Evolutionary conservation across 1,140 invertebrate genomes (phyloP).

Genomic region (Sycobia sp.): DNA sequence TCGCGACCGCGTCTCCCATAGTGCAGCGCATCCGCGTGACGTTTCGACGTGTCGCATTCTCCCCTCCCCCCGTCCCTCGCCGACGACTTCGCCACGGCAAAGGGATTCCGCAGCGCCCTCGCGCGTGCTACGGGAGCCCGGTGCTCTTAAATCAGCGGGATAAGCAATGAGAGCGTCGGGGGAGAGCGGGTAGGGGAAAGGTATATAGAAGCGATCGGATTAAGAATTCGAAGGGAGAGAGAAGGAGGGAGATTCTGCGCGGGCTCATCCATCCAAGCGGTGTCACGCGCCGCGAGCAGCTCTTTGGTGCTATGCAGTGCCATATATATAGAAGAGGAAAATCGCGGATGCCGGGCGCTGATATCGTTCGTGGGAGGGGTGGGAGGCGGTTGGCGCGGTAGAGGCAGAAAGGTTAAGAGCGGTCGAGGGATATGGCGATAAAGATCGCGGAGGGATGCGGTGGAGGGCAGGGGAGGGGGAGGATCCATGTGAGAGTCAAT

Average conservation of each 20-base stretch:
- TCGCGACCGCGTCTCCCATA: background rate
- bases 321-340: constrained; percentile 7
- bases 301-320: too few relatives aligned
- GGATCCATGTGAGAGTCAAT: too few relatives aligned
- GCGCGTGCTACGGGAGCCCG: too few relatives aligned
- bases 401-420: background rate
- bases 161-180: background rate
- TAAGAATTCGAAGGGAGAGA: constrained; percentile 23
- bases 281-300: constrained; percentile 15
- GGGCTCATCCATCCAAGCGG: constrained; percentile 22
- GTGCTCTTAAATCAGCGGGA: constrained; percentile 31
- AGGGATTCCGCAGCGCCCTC: too few relatives aligned
- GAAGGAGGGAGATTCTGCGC: constrained; percentile 13
- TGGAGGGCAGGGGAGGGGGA: background rate
- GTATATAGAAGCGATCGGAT: constrained; percentile 21
- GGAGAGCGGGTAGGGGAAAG: background rate
- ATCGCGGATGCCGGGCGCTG: background rate
- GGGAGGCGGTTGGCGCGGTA: too few relatives aligned
- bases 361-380: background rate
- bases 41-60: constrained; percentile 7
- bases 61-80: too few relatives aligned
- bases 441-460: background rate
- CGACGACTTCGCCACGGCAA: too few relatives aligned
- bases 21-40: background rate
- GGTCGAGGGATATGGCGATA: background rate